Evolutionary conservation across 2,888 invertebrate genomes (phyloP).

Genomic region (Candidula unifasciata): DNA sequence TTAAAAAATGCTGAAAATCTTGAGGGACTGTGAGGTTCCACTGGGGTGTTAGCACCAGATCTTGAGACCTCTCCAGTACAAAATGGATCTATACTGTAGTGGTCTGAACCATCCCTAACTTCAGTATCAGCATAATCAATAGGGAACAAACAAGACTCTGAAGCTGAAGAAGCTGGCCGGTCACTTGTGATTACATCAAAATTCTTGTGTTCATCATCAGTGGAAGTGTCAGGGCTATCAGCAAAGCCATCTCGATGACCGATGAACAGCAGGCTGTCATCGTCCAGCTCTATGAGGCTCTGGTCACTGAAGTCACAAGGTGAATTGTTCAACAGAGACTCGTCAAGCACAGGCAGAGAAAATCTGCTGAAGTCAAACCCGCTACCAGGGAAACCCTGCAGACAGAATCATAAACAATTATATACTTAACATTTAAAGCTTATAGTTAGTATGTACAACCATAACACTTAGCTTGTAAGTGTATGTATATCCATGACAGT

Average conservation of each 20-base stretch:
- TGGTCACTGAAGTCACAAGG: conserved; percentile 49
- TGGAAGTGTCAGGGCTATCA: conserved; percentile 33
- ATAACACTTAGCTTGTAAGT: no score
- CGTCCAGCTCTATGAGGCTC: conserved; percentile 53
- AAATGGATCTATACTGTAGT: neutral
- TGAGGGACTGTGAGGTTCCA: conserved; percentile 25
- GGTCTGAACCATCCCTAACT: conserved; percentile 7
- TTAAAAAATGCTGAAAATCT: conserved; percentile 32
- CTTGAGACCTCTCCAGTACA: neutral
- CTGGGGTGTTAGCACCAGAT: conserved; percentile 26
- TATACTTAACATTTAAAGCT: no score
- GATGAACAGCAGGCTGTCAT: conserved; percentile 56
- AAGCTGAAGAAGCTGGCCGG: neutral
- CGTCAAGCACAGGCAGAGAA: conserved; percentile 56
- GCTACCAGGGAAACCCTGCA: conserved; percentile 52
- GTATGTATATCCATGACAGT: no score
- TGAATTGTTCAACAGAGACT: conserved; percentile 45
- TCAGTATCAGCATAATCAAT: conserved; percentile 15
- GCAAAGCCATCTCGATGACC: conserved; percentile 43
- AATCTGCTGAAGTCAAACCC: conserved; percentile 56
- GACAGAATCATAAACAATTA: neutral
- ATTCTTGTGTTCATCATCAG: conserved; percentile 5
- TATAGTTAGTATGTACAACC: neutral
- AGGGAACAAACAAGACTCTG: neutral
- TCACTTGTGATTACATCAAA: conserved; percentile 2